Evolutionary conservation across 2,888 invertebrate genomes (phyloP).

Genomic region (Plebejus argus): DNA sequence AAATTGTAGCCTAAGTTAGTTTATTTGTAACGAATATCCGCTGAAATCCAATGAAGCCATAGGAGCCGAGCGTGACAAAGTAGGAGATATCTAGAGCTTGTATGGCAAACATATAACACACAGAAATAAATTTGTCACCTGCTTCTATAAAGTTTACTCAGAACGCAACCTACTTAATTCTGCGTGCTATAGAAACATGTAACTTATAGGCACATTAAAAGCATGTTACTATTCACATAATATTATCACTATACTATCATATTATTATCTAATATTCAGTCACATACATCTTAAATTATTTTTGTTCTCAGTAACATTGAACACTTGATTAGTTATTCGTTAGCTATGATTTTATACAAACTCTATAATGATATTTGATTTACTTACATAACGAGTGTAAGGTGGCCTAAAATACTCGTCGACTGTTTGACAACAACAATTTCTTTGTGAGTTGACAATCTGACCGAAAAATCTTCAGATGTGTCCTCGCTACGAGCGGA

Average conservation of each 20-base stretch:
- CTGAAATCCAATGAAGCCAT: conserved; percentile 20
- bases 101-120: neutral
- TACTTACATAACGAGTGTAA: neutral
- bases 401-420: neutral
- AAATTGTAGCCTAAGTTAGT: neutral
- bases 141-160: no score
- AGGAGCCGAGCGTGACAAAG: conserved; percentile 2
- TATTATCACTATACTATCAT: conserved; percentile 49
- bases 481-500: neutral
- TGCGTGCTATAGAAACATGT: neutral
- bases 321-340: conserved; percentile 49
- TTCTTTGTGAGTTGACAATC: neutral
- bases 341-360: conserved; percentile 27
- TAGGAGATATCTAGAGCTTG: neutral
- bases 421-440: neutral
- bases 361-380: conserved; percentile 18
- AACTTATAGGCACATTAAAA: conserved; percentile 33
- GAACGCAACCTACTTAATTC: neutral
- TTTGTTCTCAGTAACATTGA: conserved; percentile 61
- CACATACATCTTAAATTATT: conserved; percentile 74
- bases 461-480: neutral
- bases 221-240: conserved; percentile 45
- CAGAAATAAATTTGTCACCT: no score
- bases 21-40: neutral
- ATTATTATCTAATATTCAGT: conserved; percentile 71